Base-by-base conservation (phyloP, 2,113 vertebrate genomes). In the Larimichthys polyactis region DNA sequence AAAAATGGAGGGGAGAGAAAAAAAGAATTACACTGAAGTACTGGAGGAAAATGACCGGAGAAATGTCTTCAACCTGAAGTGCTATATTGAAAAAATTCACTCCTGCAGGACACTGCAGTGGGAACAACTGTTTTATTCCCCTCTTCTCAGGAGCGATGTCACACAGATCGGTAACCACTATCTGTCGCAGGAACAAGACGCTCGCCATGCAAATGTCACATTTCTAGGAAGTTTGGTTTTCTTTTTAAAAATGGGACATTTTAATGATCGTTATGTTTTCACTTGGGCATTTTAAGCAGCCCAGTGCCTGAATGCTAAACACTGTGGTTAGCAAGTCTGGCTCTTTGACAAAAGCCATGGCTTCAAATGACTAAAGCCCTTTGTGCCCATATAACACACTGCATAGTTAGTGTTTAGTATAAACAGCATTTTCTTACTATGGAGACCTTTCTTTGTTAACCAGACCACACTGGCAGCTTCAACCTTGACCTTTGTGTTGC, bases 11-110 rank as follows among this genome's bases (percentile, higher is more conserved):
- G 91, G 93, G 89, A 87, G 90, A 86, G 89, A n/a, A 87, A 94
- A 94, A 93, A 95, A 94, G 93, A 95, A 96, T 96, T 95, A 94
- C 94, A 91, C 91, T 96, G 94, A 95, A 95, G 95, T 94, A 95
- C 94, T 93, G 87, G 79, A 94, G 87, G 92, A 96, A 96, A 95
- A 96, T 96, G 94, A 95, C 95, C 92, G 93, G 86, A 94, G 94
- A 95, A 95, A 95, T 95, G 94, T 95, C 94, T 96, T 94, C 91
- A 94, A 92, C 93, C 87, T 95, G 93, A 95, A 96, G 94, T 93
- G 94, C 83, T 79, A 84, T 87, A 89, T 88, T 91, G 94, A 87
- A 93, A 91, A 92, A 91, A 95, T 87, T 85, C 89, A 86, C 87
- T 92, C 79, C 78, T 84, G 87, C 90, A 91, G 88, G 90, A 94